Evolutionary conservation across 2,888 invertebrate species (phyloP).

Genomic region (Lutraria lutraria): DNA sequence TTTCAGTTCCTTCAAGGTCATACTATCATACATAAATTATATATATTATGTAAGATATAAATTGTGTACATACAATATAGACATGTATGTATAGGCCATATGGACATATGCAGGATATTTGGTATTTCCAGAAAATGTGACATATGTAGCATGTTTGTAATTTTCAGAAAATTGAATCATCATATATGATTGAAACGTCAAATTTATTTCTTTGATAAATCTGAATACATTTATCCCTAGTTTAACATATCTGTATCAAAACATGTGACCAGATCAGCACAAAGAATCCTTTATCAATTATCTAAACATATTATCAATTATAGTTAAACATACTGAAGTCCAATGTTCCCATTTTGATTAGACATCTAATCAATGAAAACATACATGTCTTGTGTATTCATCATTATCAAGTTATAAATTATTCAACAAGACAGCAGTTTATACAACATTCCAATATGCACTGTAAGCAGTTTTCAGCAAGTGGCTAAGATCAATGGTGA

Average conservation of each 20-base stretch:
- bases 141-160: no score
- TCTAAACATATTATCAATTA: no score
- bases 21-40: no score
- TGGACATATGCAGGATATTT: no score
- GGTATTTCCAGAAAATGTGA: no score
- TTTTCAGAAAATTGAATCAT: no score
- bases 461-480: not conserved
- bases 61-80: no score
- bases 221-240: not conserved
- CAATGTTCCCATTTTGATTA: not conserved
- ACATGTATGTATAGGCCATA: no score
- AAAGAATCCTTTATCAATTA: not conserved
- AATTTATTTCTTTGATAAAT: no score
- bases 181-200: no score
- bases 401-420: conserved; percentile 2
- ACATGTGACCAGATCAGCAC: not conserved
- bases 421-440: not conserved
- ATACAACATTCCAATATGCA: not conserved
- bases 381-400: not conserved
- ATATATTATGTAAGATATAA: no score
- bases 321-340: not conserved
- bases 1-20: no score
- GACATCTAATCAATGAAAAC: not conserved
- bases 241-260: not conserved
- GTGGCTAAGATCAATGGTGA: not conserved